Base-by-base conservation (phyloP, 2,888 invertebrate species). In the Aspidiotus destructor region DNA sequence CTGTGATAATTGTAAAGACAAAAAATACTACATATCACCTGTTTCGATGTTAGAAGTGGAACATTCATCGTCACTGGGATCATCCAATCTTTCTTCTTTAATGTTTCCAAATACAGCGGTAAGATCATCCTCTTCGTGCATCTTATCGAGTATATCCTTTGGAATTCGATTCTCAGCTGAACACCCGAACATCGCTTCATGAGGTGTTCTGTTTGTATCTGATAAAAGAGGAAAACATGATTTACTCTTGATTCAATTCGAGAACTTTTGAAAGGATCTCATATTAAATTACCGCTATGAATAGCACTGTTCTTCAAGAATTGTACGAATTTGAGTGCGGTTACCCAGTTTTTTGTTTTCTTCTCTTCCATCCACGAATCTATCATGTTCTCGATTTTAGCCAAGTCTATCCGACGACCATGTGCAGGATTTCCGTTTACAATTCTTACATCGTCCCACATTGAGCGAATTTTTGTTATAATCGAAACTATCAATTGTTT, bases 401-500 rank as follows among this genome's bases (percentile, higher is more conserved):
- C 54, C 8, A 48, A 44, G 11, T 57, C 68, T 11, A 62, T 68
- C 1, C 42, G 40, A 40, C 68, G 62, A 11, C 54, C 40, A 10
- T 58, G 62, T n/a, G 53, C 16, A 8, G 70, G 68, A 44, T 68
- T 68, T 11, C 68, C 68, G 28, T 70, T 41, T 11, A 62, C 68
- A 1, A 63, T 63, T 41, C 60, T 69, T n/a, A 69, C 2, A 16
- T 57, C 63, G 13, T 55, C 62, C 70, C 70, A 70, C 60, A 65
- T 13, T 13, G 17, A 13, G 1, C 15, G 40, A 11, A 70, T 15
- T 41, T 65, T 52, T 9, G 52, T 17, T 8, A 69, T 44, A 6
- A 62, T 11, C 8, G 10, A 13, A 28, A 53, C 64, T 6, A 52
- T 48, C 41, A 69, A 70, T 60, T 70, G 48, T 13, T 74, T 62